Percentiles rank a stretch among this genome's conserved stretches.
Evolutionary conservation across 1,140 invertebrate species (phyloP).

Genomic region (Cotesia vestalis): DNA sequence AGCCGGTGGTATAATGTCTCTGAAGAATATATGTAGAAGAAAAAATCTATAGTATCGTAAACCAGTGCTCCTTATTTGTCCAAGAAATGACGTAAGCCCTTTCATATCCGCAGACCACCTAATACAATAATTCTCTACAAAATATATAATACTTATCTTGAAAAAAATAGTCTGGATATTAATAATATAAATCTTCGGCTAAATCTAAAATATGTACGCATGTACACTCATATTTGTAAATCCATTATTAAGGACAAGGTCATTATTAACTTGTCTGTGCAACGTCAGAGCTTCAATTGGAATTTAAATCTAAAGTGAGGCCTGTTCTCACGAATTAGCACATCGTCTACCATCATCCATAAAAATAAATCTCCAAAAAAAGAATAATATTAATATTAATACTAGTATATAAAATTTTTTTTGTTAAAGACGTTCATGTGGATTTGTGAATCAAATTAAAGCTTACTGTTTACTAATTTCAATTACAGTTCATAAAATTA

Average conservation of each 20-base stretch:
- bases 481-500: too few relatives aligned
- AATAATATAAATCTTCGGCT: neutral
- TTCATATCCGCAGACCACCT: conserved; percentile 8
- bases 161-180: neutral
- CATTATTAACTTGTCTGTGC: neutral
- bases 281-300: neutral
- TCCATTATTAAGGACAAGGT: conserved; percentile 8
- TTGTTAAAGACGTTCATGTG: neutral
- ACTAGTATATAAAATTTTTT: neutral
- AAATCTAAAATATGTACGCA: neutral
- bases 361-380: neutral
- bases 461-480: too few relatives aligned
- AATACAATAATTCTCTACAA: neutral
- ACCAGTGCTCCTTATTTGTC: neutral
- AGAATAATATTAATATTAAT: neutral
- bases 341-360: too few relatives aligned
- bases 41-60: too few relatives aligned
- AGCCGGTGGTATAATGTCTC: too few relatives aligned
- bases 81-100: conserved; percentile 14
- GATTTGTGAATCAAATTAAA: too few relatives aligned
- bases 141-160: neutral
- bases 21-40: too few relatives aligned
- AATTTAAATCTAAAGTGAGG: neutral
- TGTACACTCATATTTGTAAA: neutral
- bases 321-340: neutral